These are phyloP conservation scores for Grallaria varia DNA, from an alignment of 2,113 vertebrate genomes.

Conservation along the genomic window DNA sequence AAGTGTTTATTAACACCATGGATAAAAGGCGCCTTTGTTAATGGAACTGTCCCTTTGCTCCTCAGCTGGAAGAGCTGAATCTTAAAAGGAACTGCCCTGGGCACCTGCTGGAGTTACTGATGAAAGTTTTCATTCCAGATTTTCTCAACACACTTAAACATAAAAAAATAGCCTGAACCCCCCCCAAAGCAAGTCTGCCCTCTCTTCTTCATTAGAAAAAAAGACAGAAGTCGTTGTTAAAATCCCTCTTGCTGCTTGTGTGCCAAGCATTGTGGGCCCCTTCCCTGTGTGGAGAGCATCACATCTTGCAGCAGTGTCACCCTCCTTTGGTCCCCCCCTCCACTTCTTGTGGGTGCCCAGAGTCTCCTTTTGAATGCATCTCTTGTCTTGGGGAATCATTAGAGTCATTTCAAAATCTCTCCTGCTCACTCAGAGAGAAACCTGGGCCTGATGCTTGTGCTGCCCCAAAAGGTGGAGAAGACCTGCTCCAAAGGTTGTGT, in stretches of 20 bases:
- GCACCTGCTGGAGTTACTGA: slow-evolving; percentile 44
- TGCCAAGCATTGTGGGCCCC: accelerated
- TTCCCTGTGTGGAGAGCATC: background rate
- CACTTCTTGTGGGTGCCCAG: background rate
- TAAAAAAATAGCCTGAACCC: background rate
- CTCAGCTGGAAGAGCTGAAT: background rate
- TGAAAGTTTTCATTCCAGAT: slow-evolving; percentile 33
- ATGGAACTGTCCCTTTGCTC: background rate
- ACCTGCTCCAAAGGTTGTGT: background rate
- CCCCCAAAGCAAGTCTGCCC: background rate
- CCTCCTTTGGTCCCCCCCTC: background rate
- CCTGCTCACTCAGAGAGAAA: background rate
- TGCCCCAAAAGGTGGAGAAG: background rate
- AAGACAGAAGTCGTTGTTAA: background rate
- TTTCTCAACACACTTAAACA: background rate
- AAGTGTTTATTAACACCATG: background rate
- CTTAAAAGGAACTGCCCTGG: slow-evolving; percentile 27
- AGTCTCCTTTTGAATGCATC: background rate
- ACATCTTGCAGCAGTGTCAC: background rate
- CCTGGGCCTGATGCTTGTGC: background rate
- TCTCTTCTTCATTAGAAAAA: background rate
- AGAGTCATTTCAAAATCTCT: background rate
- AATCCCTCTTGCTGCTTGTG: background rate
- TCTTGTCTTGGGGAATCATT: background rate
- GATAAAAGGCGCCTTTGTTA: slow-evolving; percentile 39